phyloP scores from a whole-genome alignment of 2,888 invertebrate species.

The Melikaiella ostensackeni region DNA sequence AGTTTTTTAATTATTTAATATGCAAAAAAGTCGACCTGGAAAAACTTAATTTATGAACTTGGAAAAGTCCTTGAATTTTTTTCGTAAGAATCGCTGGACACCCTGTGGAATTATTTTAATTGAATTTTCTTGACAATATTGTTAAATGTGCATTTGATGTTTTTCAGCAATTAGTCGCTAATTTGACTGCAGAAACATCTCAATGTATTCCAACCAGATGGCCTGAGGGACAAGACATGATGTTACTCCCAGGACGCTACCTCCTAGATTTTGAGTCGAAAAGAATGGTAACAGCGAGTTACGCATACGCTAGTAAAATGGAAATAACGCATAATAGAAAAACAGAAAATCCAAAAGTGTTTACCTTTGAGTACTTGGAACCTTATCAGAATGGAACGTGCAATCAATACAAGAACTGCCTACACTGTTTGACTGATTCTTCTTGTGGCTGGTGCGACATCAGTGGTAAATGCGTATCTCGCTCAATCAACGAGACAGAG shows the following conservation, averaged over 20 bases:
- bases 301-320: constrained; percentile 84
- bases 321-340: constrained; percentile 87
- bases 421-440: constrained; percentile 92
- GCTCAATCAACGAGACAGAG: constrained; percentile 83
- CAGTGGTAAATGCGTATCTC: constrained; percentile 84
- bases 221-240: constrained; percentile 78
- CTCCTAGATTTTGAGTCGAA: constrained; percentile 84
- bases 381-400: constrained; percentile 91
- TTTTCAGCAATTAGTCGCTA: constrained; percentile 79
- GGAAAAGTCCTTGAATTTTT: too few species aligned
- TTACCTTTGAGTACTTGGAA: constrained; percentile 93
- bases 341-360: constrained; percentile 87
- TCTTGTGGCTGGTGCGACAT: constrained; percentile 95
- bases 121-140: constrained; percentile 24
- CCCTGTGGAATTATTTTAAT: not conserved
- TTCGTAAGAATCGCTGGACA: too few species aligned
- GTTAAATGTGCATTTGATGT: constrained; percentile 4
- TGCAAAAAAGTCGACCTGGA: too few species aligned
- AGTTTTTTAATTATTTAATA: too few species aligned
- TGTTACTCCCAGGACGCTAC: constrained; percentile 82
- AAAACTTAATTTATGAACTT: too few species aligned
- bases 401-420: constrained; percentile 87
- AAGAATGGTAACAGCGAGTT: constrained; percentile 77
- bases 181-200: constrained; percentile 84
- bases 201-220: constrained; percentile 85